Evolutionary conservation across 1,140 invertebrate genomes (phyloP).

Genomic region (Linepithema humile): DNA sequence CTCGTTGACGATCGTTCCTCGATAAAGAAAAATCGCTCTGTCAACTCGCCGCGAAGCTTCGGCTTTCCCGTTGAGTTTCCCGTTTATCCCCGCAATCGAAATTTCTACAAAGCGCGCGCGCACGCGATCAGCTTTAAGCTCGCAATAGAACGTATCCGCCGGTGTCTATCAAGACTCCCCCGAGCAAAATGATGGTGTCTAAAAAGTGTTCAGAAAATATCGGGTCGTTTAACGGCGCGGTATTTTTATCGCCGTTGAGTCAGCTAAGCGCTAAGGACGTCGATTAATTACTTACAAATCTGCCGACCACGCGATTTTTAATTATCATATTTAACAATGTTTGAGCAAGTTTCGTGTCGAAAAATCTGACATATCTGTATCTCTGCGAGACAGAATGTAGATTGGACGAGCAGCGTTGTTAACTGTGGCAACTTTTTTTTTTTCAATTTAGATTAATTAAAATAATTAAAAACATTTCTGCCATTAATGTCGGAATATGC

Average conservation of each 20-base stretch:
- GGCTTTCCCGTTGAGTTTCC: constrained; percentile 22
- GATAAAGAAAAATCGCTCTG: constrained; percentile 49
- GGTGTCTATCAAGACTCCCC: constrained; percentile 2
- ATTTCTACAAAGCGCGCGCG: constrained; percentile 39
- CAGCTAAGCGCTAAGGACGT: not conserved
- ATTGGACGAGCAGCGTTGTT: not conserved
- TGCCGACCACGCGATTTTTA: constrained; percentile 8
- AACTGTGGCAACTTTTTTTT: not conserved
- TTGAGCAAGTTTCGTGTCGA: constrained; percentile 47
- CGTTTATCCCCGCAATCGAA: constrained; percentile 25
- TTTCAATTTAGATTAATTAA: no score
- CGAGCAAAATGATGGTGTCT: constrained; percentile 30
- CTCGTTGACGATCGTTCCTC: constrained; percentile 42
- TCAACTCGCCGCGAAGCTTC: constrained; percentile 27
- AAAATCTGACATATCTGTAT: constrained; percentile 35
- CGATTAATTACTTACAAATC: constrained; percentile 17
- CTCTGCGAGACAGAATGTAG: constrained; percentile 14
- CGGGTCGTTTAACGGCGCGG: not conserved
- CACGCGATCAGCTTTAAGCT: constrained; percentile 16
- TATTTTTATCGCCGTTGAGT: not conserved
- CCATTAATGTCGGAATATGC: no score
- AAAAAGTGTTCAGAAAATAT: constrained; percentile 57
- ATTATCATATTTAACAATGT: constrained; percentile 40
- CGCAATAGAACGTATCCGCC: constrained; percentile 15
- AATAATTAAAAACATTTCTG: no score